Base-by-base conservation (phyloP, 2,797 vertebrate genomes). In the Hoplostethus atlanticus region DNA sequence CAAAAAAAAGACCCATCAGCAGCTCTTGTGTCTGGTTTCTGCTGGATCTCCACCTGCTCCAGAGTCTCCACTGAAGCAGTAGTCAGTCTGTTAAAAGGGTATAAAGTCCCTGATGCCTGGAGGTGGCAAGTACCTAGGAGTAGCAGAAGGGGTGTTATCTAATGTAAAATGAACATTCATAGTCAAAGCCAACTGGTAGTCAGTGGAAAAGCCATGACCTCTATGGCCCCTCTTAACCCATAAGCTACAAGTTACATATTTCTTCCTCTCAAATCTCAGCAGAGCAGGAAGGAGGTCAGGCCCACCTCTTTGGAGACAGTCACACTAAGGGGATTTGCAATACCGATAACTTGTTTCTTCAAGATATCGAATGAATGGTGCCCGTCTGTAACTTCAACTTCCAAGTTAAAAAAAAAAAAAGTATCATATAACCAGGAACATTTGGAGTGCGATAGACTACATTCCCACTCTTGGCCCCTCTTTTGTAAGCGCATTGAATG, bases 191-290 rank as follows among this genome's bases (percentile, higher is more conserved):
- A 11, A 59, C 25, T 25, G 56, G 68, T 17, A 16, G 15, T 48
- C 34, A 46, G 8, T 13, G 17, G 55, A 71, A 36, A 2, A 64
- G 53, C 31, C n/a, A n/a, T 70, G 76, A 69, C 62, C 61, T 72
- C 55, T 50, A 8, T 31, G 25, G 17, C 47, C 47, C 16, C 16
- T 36, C 65, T 62, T 75, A 15, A 12, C 7, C 13, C 53, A 31
- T 71, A 67, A 86, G 69, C 51, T 50, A 11, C 51, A 77, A 71
- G 71, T 70, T n/a, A 62, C 47, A 52, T 15, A 71, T 47, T 21
- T 66, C 15, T 28, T 52, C 36, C 10, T 51, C 48, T 61, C 16
- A 58, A 53, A 63, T 52, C n/a, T 16, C 2, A 50, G 36, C 66
- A 66, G 13, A 71, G 57, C 67, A 5, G 34, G 38, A 28, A 59